phyloP scores from a whole-genome alignment of 1,140 invertebrate species.

The Paraescarpia echinospica region DNA sequence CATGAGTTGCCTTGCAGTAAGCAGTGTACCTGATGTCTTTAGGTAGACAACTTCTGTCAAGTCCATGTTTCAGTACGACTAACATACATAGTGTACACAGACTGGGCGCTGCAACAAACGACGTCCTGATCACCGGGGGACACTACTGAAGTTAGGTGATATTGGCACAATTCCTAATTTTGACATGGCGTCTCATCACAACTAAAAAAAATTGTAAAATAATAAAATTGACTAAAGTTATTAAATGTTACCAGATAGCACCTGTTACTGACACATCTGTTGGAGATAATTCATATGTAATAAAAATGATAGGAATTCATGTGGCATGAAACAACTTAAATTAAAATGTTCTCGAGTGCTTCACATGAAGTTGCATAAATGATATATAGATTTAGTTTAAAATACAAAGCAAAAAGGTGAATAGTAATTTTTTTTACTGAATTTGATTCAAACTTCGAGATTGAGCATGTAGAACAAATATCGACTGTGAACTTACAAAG shows the following conservation, averaged over 20 bases:
- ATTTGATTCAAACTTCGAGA: slow-evolving; percentile 8
- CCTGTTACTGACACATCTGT: neutral
- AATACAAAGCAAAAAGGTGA: neutral
- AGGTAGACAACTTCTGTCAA: slow-evolving; percentile 68
- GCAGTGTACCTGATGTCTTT: slow-evolving; percentile 63
- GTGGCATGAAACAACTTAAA: too few species aligned
- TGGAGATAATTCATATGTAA: neutral
- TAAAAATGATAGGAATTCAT: too few species aligned
- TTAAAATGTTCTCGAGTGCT: too few species aligned
- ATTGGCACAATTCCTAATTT: neutral
- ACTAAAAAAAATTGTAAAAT: neutral
- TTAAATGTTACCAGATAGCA: neutral
- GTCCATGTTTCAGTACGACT: slow-evolving; percentile 65
- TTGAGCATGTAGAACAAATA: neutral
- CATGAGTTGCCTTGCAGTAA: neutral
- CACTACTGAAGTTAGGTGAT: neutral
- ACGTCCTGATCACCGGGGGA: neutral
- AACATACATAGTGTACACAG: slow-evolving; percentile 71
- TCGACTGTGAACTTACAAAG: slow-evolving; percentile 60
- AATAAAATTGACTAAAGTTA: neutral
- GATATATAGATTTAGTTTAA: too few species aligned
- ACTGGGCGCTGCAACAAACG: slow-evolving; percentile 62
- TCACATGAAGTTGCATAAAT: too few species aligned
- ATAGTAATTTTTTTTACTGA: neutral
- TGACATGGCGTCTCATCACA: neutral